Conservation (phyloP, 2,113 vertebrate genomes). For the Larimichthys crocea region DNA sequence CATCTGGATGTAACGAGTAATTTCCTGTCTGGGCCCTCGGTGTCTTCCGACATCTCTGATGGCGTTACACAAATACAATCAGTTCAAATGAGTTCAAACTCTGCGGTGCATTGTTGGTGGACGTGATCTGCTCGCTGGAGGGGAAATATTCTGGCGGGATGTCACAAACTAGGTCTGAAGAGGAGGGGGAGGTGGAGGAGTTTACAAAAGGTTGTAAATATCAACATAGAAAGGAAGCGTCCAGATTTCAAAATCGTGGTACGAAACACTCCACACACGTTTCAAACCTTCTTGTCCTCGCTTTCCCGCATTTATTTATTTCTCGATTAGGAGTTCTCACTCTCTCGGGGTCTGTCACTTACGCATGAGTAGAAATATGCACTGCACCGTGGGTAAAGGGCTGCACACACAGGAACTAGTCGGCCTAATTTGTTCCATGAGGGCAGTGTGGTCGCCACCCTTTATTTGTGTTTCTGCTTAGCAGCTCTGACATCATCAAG, state of each 20-base stretch:
- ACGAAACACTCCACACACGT: not conserved
- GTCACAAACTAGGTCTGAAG: constrained; percentile 14
- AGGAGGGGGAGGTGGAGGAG: not conserved
- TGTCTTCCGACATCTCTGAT: constrained; percentile 26
- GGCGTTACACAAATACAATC: constrained; percentile 4
- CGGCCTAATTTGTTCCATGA: constrained; percentile 78
- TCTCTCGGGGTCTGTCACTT: constrained; percentile 57
- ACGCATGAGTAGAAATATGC: constrained; percentile 70
- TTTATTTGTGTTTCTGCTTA: constrained; percentile 78
- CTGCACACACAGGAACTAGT: constrained; percentile 69
- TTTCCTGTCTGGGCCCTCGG: constrained; percentile 34
- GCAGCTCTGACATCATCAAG: constrained; percentile 77
- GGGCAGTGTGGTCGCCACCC: constrained; percentile 67
- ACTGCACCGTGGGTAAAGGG: constrained; percentile 15
- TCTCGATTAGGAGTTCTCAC: constrained; percentile 26
- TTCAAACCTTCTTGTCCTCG: constrained; percentile 24
- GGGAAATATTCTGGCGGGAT: constrained; percentile 49
- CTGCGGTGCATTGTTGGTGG: constrained; percentile 18
- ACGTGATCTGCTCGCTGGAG: constrained; percentile 16
- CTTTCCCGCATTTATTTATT: constrained; percentile 28
- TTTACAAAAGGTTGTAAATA: constrained; percentile 47
- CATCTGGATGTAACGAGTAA: constrained; percentile 22
- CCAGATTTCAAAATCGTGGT: constrained; percentile 7
- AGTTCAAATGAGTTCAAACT: constrained; percentile 24
- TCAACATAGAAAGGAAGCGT: constrained; percentile 39